A percentile compares a stretch with the other conserved stretches of the same genome.
Evolutionary conservation across 2,888 invertebrate species (phyloP).

Genomic region (Dyspetes luteomarginatus): DNA sequence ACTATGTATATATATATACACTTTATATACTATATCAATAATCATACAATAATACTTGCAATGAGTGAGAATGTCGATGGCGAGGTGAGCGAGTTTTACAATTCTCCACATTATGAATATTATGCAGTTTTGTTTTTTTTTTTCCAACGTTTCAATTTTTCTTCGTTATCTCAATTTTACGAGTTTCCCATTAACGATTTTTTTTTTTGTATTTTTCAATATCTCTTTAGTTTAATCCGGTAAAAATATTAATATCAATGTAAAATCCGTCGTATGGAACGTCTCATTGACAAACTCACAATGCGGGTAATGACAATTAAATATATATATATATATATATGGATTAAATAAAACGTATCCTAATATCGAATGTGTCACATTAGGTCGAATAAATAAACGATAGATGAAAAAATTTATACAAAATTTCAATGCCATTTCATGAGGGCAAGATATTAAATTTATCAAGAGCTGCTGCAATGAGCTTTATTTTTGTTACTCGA

Average conservation of each 20-base stretch:
- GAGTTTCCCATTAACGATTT: too few relatives aligned
- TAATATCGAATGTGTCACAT: slow-evolving; percentile 59
- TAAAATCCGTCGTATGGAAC: slow-evolving; percentile 43
- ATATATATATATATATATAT: slow-evolving; percentile 48
- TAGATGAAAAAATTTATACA: slow-evolving; percentile 68
- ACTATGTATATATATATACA: background rate
- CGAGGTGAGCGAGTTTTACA: background rate
- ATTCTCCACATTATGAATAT: slow-evolving; percentile 15
- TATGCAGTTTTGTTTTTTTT: slow-evolving; percentile 20
- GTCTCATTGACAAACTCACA: background rate
- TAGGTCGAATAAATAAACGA: slow-evolving; percentile 66
- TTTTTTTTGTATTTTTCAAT: too few relatives aligned
- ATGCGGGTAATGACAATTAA: slow-evolving; percentile 52
- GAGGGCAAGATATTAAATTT: slow-evolving; percentile 9
- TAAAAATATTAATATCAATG: slow-evolving; percentile 61
- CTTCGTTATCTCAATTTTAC: too few relatives aligned
- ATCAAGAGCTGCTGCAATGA: slow-evolving; percentile 64
- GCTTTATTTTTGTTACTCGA: slow-evolving; percentile 48
- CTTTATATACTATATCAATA: slow-evolving; percentile 52
- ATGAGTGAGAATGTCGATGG: slow-evolving; percentile 62
- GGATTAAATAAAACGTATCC: slow-evolving; percentile 52
- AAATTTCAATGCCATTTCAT: slow-evolving; percentile 57
- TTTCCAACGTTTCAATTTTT: slow-evolving; percentile 9
- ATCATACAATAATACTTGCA: slow-evolving; percentile 69
- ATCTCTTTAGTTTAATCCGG: slow-evolving; percentile 48